Conservation (phyloP, 2,888 invertebrate species). For the Drosophila siamana region DNA sequence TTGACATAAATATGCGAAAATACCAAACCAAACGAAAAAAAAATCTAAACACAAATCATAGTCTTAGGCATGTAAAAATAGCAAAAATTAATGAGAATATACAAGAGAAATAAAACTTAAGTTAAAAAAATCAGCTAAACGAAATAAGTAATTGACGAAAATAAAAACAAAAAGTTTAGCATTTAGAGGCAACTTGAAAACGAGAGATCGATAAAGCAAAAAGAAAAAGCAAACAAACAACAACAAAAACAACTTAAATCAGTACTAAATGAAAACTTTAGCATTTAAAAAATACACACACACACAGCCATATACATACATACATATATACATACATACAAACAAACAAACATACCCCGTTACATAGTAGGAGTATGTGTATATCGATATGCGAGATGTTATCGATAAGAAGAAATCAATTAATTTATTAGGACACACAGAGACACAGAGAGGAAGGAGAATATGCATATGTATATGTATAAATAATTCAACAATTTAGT, state of each 20-base stretch:
- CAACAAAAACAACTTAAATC: slow-evolving; percentile 36
- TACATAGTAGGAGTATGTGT: slow-evolving; percentile 21
- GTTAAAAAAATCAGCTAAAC: slow-evolving; percentile 33
- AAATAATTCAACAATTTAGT: slow-evolving; percentile 62
- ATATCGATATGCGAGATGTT: slow-evolving; percentile 18
- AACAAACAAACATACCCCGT: slow-evolving; percentile 32
- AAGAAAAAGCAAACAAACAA: slow-evolving; percentile 18
- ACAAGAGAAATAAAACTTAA: slow-evolving; percentile 47
- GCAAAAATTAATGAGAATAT: slow-evolving; percentile 36
- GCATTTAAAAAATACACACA: slow-evolving; percentile 47
- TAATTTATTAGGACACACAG: slow-evolving; percentile 34
- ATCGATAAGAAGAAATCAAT: slow-evolving; percentile 33
- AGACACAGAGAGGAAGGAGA: slow-evolving; percentile 15
- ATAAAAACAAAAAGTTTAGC: slow-evolving; percentile 20
- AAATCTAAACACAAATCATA: slow-evolving; percentile 61
- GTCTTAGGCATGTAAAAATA: slow-evolving; percentile 63
- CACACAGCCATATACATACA: slow-evolving; percentile 20
- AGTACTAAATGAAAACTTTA: slow-evolving; percentile 42
- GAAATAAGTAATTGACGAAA: slow-evolving; percentile 34
- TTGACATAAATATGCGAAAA: slow-evolving; percentile 7
- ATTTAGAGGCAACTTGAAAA: slow-evolving; percentile 34
- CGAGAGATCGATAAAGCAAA: slow-evolving; percentile 1
- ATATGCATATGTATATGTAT: slow-evolving; percentile 31
- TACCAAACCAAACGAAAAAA: slow-evolving; percentile 14
- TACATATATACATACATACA: slow-evolving; percentile 18